Base-by-base conservation (phyloP, 2,888 invertebrate species). In the Phasia obesa region DNA sequence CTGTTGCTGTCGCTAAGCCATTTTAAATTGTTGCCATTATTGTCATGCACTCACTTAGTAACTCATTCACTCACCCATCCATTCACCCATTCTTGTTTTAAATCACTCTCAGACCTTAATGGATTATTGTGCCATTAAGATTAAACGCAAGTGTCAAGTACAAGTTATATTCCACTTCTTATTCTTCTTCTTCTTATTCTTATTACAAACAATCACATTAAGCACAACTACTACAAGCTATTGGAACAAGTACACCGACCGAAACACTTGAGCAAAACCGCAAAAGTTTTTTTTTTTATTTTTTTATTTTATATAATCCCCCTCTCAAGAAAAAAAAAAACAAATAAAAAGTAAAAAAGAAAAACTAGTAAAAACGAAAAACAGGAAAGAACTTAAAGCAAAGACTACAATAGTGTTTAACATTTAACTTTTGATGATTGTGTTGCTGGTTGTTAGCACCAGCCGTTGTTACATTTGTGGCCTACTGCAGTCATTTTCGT, bases 121-220 rank as follows among this genome's bases (percentile, higher is more conserved):
- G 67, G 79, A 74, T 74, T 80, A 80, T 80, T 80, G 60, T 74
- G 65, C 17, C 79, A 73, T 79, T 82, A 57, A 71, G 75, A 67
- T 70, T 71, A 60, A 83, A 83, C 75, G 83, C 79, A 83, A 79
- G 79, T 83, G 83, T 79, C 83, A 83, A 83, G 62, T 83, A 79
- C 83, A 75, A 71, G 57, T 83, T 79, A 38, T 38, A 53, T 62
- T 79, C 57, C 27, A 15, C 44, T 70, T 42, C 51, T 11, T n/a
- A n/a, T n/a, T n/a, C n/a, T n/a, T n/a, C 42, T 38, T 11, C 49
- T 51, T 51, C 55, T 78, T 60, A 25, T 70, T 55, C 51, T 15
- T n/a, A 59, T 19, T 25, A 64, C 23, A 64, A 55, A 69, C 60
- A 60, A 77, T 62, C 44, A 23, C 35, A 65, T 65, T 67, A 25